Evolutionary conservation across 1,140 invertebrate species (phyloP).

Genomic region (Cotesia chilonis): DNA sequence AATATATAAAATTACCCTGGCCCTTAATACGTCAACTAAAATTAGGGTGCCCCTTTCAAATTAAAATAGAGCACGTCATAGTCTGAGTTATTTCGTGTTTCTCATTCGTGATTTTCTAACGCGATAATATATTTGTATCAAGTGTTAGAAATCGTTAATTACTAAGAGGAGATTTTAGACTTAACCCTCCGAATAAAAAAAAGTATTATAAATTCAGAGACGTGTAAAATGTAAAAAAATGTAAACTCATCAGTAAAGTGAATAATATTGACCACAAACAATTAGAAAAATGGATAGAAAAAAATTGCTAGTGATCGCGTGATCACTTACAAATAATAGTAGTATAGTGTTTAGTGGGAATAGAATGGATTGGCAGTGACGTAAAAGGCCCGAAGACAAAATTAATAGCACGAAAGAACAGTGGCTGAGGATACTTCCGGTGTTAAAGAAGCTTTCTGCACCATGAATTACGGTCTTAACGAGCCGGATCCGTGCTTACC

Average conservation of each 20-base stretch:
- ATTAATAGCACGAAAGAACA: conserved; percentile 2
- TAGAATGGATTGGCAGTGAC: neutral
- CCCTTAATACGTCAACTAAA: conserved; percentile 17
- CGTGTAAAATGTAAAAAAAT: too few relatives aligned
- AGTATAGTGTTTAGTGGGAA: neutral
- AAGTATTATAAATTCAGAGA: too few relatives aligned
- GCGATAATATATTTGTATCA: conserved; percentile 1
- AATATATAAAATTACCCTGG: too few relatives aligned
- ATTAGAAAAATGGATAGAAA: neutral
- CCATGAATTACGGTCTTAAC: conserved; percentile 49
- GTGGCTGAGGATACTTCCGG: conserved; percentile 28
- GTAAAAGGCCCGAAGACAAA: neutral
- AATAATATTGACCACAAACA: too few relatives aligned
- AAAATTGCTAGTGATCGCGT: conserved; percentile 1
- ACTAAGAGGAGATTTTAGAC: neutral
- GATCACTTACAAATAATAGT: neutral
- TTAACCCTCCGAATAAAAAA: too few relatives aligned
- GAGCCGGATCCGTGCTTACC: conserved; percentile 63
- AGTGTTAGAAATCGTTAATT: neutral
- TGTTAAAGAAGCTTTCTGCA: conserved; percentile 36
- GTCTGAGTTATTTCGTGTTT: conserved; percentile 22
- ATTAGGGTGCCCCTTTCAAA: conserved; percentile 5
- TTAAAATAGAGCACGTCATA: conserved; percentile 22
- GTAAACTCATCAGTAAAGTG: too few relatives aligned
- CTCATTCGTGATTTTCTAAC: neutral